Percentiles rank a stretch among this genome's conserved stretches.
phyloP scores from a whole-genome alignment of 2,888 invertebrate species.

The Strigamia transsilvanica region DNA sequence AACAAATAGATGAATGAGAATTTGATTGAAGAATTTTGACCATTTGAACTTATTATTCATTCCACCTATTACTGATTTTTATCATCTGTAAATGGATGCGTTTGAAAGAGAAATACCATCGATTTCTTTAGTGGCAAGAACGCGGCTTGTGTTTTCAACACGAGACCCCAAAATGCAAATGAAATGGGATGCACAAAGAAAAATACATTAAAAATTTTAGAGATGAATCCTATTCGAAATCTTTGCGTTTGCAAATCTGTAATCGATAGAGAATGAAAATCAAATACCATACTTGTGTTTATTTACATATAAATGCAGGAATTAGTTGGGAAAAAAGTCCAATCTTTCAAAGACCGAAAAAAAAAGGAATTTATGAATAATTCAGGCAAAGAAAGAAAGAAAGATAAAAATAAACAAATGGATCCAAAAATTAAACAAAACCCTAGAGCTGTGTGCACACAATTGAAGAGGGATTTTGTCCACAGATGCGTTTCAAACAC shows the following conservation, averaged over 20 bases:
- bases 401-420: not conserved
- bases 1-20: not conserved
- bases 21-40: not conserved
- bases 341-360: not conserved
- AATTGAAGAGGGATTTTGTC: not conserved
- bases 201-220: conserved; percentile 22
- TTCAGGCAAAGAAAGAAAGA: too few relatives aligned
- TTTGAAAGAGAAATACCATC: conserved; percentile 8
- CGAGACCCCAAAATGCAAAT: not conserved
- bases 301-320: not conserved
- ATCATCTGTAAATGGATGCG: conserved; percentile 16
- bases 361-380: too few relatives aligned
- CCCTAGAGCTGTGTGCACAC: not conserved
- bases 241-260: not conserved
- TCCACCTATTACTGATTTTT: not conserved
- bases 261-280: not conserved
- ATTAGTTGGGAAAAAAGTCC: not conserved
- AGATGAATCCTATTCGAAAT: conserved; percentile 4
- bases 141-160: conserved; percentile 13
- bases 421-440: not conserved
- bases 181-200: conserved; percentile 14
- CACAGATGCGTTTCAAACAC: not conserved
- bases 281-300: not conserved
- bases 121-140: conserved; percentile 8
- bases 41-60: not conserved